Conservation (phyloP, 2,797 vertebrate species). For the Betta splendens region DNA sequence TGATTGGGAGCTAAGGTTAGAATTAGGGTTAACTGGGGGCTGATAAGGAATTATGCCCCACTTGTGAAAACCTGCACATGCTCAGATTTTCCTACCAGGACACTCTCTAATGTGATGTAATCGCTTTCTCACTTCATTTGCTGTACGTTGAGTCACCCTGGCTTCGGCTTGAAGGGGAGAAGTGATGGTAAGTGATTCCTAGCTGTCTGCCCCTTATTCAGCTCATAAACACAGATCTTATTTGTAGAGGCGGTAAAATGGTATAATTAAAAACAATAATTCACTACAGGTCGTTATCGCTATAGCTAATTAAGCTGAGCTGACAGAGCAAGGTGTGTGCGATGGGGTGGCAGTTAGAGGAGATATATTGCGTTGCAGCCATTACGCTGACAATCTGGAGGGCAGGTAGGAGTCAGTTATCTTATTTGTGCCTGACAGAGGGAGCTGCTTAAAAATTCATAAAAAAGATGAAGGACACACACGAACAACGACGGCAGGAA, state of each 20-base stretch:
- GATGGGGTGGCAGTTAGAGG: constrained; percentile 42
- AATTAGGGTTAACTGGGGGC: no score
- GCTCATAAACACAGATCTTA: constrained; percentile 75
- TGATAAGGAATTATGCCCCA: no score
- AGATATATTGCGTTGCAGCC: constrained; percentile 44
- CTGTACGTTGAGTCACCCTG: constrained; percentile 50
- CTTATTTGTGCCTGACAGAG: constrained; percentile 39
- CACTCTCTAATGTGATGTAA: constrained; percentile 70
- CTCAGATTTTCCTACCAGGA: constrained; percentile 57
- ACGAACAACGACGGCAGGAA: constrained; percentile 6
- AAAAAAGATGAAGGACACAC: constrained; percentile 22
- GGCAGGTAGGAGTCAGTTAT: constrained; percentile 47
- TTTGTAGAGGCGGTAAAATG: constrained; percentile 75
- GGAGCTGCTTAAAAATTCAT: constrained; percentile 34
- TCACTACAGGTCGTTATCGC: constrained; percentile 72
- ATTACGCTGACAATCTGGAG: constrained; percentile 50
- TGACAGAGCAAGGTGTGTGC: constrained; percentile 64
- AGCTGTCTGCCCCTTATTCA: constrained; percentile 54
- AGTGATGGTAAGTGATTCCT: constrained; percentile 63
- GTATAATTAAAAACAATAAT: constrained; percentile 80
- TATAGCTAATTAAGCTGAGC: constrained; percentile 72
- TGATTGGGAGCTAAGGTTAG: background rate
- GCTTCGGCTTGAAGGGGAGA: constrained; percentile 56
- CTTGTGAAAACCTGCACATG: constrained; percentile 46
- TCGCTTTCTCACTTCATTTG: constrained; percentile 67